Conservation (phyloP, 2,113 vertebrate genomes). For the Gracilinanus agilis region DNA sequence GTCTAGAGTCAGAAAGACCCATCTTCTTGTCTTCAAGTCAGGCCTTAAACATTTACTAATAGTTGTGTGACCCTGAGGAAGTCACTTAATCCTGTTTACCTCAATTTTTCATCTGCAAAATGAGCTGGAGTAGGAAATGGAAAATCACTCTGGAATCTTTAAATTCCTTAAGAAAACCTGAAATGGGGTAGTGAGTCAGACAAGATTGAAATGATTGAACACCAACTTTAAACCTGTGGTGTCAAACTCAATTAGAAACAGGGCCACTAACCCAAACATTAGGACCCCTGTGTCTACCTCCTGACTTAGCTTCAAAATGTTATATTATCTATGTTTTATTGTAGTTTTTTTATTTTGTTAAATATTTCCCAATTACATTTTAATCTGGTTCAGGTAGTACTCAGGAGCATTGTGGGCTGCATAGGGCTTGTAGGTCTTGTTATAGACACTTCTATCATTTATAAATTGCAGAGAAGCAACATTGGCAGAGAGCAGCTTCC, state of each 20-base stretch:
- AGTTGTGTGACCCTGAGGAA: no score
- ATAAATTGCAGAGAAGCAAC: not conserved
- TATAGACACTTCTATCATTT: not conserved
- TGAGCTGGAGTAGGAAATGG: no score
- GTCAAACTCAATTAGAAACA: not conserved
- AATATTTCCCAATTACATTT: not conserved
- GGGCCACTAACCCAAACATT: not conserved
- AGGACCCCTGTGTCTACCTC: not conserved
- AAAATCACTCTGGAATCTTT: no score
- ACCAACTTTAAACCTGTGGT: not conserved
- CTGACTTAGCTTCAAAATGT: not conserved
- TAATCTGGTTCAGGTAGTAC: not conserved
- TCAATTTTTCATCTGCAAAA: no score
- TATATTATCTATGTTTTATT: not conserved
- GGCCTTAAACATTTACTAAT: no score
- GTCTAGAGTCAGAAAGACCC: no score
- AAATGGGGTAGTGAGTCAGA: no score
- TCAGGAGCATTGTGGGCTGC: not conserved
- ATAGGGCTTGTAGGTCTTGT: not conserved
- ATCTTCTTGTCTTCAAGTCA: no score
- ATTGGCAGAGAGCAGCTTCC: not conserved
- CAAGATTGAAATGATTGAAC: no score
- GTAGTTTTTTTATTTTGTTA: not conserved
- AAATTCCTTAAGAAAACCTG: no score
- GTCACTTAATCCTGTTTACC: no score